Conservation (phyloP, 1,140 invertebrate genomes). For the Maconellicoccus hirsutus region DNA sequence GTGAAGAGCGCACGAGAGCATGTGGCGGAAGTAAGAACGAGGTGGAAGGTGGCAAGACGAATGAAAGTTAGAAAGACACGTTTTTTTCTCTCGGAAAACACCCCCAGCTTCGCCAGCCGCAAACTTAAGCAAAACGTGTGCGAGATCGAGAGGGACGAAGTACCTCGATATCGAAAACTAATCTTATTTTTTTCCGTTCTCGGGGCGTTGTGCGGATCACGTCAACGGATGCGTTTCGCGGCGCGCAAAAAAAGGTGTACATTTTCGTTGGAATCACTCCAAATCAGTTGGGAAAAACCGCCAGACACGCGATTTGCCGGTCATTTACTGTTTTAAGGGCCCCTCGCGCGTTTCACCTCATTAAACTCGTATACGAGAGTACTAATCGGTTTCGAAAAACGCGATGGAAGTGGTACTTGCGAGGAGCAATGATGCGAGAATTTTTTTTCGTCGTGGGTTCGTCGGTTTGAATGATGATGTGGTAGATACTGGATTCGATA, state of each 20-base stretch:
- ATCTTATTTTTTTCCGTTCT: neutral
- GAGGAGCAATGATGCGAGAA: too few species aligned
- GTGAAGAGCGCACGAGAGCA: too few species aligned
- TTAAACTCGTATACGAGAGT: neutral
- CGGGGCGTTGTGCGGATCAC: too few species aligned
- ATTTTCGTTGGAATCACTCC: constrained; percentile 1
- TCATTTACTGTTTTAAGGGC: neutral
- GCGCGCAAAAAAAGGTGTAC: neutral
- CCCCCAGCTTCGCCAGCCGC: neutral
- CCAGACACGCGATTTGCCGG: constrained; percentile 1
- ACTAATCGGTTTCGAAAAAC: neutral
- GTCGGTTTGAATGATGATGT: too few species aligned
- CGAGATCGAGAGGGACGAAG: too few species aligned
- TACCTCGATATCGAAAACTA: neutral
- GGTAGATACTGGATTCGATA: too few species aligned
- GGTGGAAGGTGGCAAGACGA: too few species aligned
- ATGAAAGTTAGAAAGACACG: neutral
- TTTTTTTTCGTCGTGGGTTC: too few species aligned
- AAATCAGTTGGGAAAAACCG: neutral
- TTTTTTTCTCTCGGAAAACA: neutral
- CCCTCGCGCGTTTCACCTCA: neutral
- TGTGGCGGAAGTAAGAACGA: too few species aligned
- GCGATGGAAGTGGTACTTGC: too few species aligned
- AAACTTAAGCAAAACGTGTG: too few species aligned
- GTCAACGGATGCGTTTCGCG: too few species aligned